Evolutionary conservation across 2,888 invertebrate genomes (phyloP).

Genomic region (Rotaria socialis): DNA sequence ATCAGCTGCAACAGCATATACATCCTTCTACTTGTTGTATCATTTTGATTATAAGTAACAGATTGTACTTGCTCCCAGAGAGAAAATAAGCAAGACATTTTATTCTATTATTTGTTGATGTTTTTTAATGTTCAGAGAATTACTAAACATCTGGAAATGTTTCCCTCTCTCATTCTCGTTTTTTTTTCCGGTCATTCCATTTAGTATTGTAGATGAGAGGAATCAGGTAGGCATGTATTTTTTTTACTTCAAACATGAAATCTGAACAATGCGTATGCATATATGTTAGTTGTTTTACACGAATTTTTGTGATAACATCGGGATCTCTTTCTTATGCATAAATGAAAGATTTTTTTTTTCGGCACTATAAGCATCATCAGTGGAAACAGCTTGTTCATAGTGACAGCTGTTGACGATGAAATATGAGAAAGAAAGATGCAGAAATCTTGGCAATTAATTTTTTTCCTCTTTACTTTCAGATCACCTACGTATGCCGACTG

Average conservation of each 20-base stretch:
- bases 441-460: neutral
- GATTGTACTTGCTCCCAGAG: neutral
- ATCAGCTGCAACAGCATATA: constrained; percentile 8
- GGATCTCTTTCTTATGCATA: neutral
- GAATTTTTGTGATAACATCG: neutral
- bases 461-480: neutral
- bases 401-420: neutral
- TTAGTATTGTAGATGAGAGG: neutral
- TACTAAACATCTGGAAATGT: constrained; percentile 5
- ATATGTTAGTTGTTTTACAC: neutral
- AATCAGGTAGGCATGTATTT: neutral
- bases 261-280: neutral
- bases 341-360: neutral
- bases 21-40: neutral
- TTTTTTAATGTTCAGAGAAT: constrained; percentile 1
- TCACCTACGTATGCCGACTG: neutral
- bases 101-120: neutral
- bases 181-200: neutral
- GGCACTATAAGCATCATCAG: neutral
- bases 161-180: neutral
- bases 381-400: constrained; percentile 18
- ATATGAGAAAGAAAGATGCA: neutral
- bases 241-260: neutral
- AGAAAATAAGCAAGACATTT: neutral
- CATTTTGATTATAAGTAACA: neutral